phyloP scores from a whole-genome alignment of 1,140 invertebrate species.

The Macrocentrus cingulum region DNA sequence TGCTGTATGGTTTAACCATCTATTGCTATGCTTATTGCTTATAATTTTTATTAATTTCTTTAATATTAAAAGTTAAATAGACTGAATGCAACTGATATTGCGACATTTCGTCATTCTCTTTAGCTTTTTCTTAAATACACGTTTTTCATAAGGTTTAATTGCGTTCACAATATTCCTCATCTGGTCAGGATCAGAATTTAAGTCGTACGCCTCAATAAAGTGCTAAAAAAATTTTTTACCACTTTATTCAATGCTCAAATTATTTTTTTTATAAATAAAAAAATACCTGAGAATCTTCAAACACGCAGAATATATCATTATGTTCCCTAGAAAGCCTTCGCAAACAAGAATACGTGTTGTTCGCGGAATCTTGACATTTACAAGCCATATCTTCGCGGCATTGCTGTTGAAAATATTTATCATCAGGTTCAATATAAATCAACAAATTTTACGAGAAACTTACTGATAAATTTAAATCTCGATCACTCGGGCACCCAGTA shows the following conservation, averaged over 20 bases:
- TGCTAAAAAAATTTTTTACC: slow-evolving; percentile 53
- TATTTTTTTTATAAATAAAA: neutral
- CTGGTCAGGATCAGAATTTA: slow-evolving; percentile 70
- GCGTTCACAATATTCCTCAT: slow-evolving; percentile 64
- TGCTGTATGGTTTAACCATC: no score
- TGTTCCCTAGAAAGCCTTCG: slow-evolving; percentile 60
- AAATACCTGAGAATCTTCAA: slow-evolving; percentile 71
- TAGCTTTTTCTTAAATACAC: slow-evolving; percentile 55
- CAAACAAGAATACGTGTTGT: slow-evolving; percentile 83
- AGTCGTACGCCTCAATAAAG: slow-evolving; percentile 73
- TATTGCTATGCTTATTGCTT: no score
- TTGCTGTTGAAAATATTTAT: slow-evolving; percentile 52
- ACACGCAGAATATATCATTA: slow-evolving; percentile 75
- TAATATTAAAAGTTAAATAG: no score
- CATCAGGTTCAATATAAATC: slow-evolving; percentile 17
- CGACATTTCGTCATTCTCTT: slow-evolving; percentile 52
- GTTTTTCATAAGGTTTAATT: slow-evolving; percentile 53
- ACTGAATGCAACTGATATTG: slow-evolving; percentile 38
- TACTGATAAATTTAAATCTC: slow-evolving; percentile 60
- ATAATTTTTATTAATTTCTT: no score
- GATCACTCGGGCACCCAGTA: slow-evolving; percentile 61
- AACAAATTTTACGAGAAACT: slow-evolving; percentile 32
- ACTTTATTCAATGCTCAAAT: slow-evolving; percentile 3
- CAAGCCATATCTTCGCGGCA: slow-evolving; percentile 69
- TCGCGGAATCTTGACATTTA: slow-evolving; percentile 80